phyloP scores from a whole-genome alignment of 2,797 vertebrate genomes.

The Sebastes dallii region DNA sequence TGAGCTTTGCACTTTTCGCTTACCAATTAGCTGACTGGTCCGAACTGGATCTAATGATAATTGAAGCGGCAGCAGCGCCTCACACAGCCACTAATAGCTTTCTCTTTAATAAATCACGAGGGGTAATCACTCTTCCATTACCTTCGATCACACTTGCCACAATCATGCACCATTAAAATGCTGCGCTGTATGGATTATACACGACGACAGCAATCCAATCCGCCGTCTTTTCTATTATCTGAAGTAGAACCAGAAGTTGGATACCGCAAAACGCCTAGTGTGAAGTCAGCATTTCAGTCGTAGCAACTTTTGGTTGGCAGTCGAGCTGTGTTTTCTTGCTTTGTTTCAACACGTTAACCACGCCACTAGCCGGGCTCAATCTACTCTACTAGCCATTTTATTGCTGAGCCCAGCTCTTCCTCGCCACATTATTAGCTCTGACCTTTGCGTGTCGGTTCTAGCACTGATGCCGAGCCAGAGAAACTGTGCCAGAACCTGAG shows the following conservation, averaged over 20 bases:
- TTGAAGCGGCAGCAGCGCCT: slow-evolving; percentile 54
- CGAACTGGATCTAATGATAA: slow-evolving; percentile 65
- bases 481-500: slow-evolving; percentile 56
- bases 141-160: slow-evolving; percentile 57
- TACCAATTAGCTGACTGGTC: slow-evolving; percentile 69
- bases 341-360: slow-evolving; percentile 32
- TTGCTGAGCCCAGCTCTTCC: slow-evolving; percentile 59
- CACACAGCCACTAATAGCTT: slow-evolving; percentile 55
- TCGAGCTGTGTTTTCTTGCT: slow-evolving; percentile 16
- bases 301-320: slow-evolving; percentile 37
- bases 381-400: slow-evolving; percentile 19
- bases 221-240: slow-evolving; percentile 13
- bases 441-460: slow-evolving; percentile 63
- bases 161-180: slow-evolving; percentile 44
- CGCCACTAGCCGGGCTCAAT: not conserved
- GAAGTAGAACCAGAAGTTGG: slow-evolving; percentile 20
- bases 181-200: slow-evolving; percentile 16
- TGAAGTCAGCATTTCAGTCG: slow-evolving; percentile 51
- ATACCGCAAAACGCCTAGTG: not conserved
- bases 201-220: slow-evolving; percentile 43
- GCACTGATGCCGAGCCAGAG: slow-evolving; percentile 59
- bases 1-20: slow-evolving; percentile 30
- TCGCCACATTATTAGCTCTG: slow-evolving; percentile 71
- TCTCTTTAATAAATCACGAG: slow-evolving; percentile 70
- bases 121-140: slow-evolving; percentile 58